These are phyloP conservation scores for Steinernema hermaphroditum DNA, from an alignment of 2,888 invertebrate species.

Conservation along the genomic window DNA sequence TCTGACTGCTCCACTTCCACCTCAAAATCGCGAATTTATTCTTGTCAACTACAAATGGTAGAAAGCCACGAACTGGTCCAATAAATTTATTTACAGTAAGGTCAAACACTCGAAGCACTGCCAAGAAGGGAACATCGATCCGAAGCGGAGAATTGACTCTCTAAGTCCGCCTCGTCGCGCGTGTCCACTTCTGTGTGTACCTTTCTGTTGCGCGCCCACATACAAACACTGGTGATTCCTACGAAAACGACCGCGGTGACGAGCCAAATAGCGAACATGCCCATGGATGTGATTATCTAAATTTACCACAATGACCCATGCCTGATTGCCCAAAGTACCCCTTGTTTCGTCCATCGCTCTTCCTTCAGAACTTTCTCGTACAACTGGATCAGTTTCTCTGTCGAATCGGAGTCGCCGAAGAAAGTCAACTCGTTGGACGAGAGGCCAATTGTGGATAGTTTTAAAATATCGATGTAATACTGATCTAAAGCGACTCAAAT, in stretches of 20 bases:
- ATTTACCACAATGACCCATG: too few species aligned
- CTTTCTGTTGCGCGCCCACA: background rate
- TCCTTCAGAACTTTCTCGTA: background rate
- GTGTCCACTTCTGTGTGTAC: background rate
- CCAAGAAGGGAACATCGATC: too few species aligned
- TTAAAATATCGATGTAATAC: background rate
- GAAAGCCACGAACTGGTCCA: too few species aligned
- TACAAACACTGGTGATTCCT: background rate
- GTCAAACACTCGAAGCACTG: too few species aligned
- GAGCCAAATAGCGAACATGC: background rate
- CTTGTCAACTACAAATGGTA: too few species aligned
- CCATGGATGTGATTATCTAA: background rate
- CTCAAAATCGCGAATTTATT: too few species aligned
- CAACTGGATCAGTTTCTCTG: background rate
- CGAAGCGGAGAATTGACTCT: too few species aligned
- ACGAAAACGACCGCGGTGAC: background rate
- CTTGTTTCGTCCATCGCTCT: background rate
- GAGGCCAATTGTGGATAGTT: background rate
- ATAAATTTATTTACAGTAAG: too few species aligned
- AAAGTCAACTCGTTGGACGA: background rate
- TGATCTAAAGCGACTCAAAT: too few species aligned
- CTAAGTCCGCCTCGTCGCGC: background rate
- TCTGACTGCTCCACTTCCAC: too few species aligned
- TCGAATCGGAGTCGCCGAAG: slow-evolving; percentile 1
- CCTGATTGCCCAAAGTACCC: too few species aligned